Evolutionary conservation across 2,113 vertebrate genomes (phyloP), one percentile per base, ranked within the genome.

Genomic region (Prionailurus viverrinus): DNA sequence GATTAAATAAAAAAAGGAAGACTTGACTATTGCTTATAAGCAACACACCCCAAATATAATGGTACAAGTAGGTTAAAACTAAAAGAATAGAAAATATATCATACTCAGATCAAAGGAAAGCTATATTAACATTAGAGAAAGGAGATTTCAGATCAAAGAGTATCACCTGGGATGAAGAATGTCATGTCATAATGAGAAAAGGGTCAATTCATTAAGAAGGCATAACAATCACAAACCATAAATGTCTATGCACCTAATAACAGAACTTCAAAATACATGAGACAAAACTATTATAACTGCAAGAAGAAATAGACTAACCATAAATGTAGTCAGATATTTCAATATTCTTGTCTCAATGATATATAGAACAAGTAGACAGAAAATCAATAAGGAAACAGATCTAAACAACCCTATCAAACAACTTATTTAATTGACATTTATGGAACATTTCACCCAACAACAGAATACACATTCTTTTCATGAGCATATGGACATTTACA

Each of bases 401-500:
- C 63, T 89, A 84, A 95, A 51, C 27, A 53, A 69, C 41, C 69
- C 41, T 53, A 69, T 45, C 63, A 95, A 89, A 76, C 55, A 80
- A 36, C 58, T 41, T 76, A 78, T n/a, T 78, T 89, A 92, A 45
- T 55, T 71, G 39, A 80, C 53, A 93, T 66, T 96, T 65, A 66
- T 27, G 73, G 27, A 73, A 73, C 36, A 89, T 89, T 83, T 89
- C 48, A 82, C 61, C 36, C 79, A 74, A n/a, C 4, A 85, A 31
- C 55, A 89, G 53, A 65, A 89, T 55, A 65, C 45, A 71, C 29
- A 91, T 55, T 84, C 8, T 95, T 93, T 92, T 84, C 78, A 80
- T 23, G 74, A 71, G 58, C 61, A 55, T 15, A 39, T 29, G 45
- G 63, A 66, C 79, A 71, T 58, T 84, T 73, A 89, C 31, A 89